Base-by-base conservation (phyloP, 1,140 invertebrate species). In the Marisa cornuarietis region DNA sequence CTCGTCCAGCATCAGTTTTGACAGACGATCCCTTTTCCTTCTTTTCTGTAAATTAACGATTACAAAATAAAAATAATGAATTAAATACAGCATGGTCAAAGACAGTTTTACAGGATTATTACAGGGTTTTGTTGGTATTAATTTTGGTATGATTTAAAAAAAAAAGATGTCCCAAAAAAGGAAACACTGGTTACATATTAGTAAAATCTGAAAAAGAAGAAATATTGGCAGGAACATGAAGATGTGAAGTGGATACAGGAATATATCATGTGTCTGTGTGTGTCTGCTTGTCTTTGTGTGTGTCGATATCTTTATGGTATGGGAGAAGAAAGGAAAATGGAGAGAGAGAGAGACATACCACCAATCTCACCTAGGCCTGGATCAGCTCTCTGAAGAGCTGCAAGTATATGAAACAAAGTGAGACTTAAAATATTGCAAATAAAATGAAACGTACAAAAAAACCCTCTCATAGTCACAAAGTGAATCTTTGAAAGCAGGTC, bases 301-400 rank as follows among this genome's bases (percentile, higher is more conserved):
- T 42, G 31, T 71, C 26, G 0, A 11, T 42, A 22, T 71, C 18
- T 71, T 7, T 71, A 49, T 71, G 24, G 69, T 2, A 13, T 42
- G 74, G 69, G 80, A 42, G 80, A 62, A n/a, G 80, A 52, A n/a
- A 77, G 68, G 49, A 72, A 74, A 68, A 74, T 26, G 63, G 76
- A 78, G 69, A 81, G 74, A 54, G 71, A 65, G 26, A 65, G 71
- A 51, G 71, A 73, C 51, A 31, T 13, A 26, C 51, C n/a, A 62
- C n/a, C 20, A n/a, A 18, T 61, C 49, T 54, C 16, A 58, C 54
- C 54, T 58, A 58, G 11, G 54, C 54, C 54, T 58, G 54, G 54
- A 58, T 73, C 71, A 16, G n/a, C 66, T 52, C 51, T 51, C 13
- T 52, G 51, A 73, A 31, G 24, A 14, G 26, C 22, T 73, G 71